Base-by-base conservation (phyloP, 2,113 vertebrate species). In the Tachycineta bicolor region DNA sequence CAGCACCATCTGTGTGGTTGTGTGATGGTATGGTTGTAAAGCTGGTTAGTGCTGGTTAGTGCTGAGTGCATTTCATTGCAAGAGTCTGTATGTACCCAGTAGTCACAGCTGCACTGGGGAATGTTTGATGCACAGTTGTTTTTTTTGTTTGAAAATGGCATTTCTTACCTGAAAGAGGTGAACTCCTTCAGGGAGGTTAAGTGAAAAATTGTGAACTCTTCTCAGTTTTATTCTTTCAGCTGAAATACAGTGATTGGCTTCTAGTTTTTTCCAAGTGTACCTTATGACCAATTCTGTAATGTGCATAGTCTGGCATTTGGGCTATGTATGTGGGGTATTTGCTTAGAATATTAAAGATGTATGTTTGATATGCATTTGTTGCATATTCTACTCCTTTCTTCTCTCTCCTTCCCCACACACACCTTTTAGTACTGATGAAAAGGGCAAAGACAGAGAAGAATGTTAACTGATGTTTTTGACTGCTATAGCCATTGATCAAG, bases 91-190 rank as follows among this genome's bases (percentile, higher is more conserved):
- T 33, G 9, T 52, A 34, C 20, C 33, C 10, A 5, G 12, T 18
- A 37, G 49, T 74, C 39, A 29, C 33, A 82, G 44, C 62, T 73
- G 79, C 53, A 44, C 53, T 22, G n/a, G 14, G 37, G 44, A 73
- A 20, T n/a, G 21, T 65, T 65, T 15, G 28, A 10, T 44, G 37
- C 17, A 29, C 29, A 23, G 19, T 18, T 1, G 0, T 2, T 4
- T 41, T 31, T 74, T 77, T 75, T 44, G 20, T 70, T 74, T 46
- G 70, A 82, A 73, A 46, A 18, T 56, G 34, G 6, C 17, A 31
- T 87, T 75, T 91, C 39, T 7, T 90, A 41, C 6, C n/a, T 76
- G 31, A 46, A 73, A 70, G 77, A 46, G 19, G 11, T 73, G 31
- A 88, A 52, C 53, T 52, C 26, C 41, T 37, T 37, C 37, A 37